Conservation (phyloP, 2,113 vertebrate genomes). For the Macrotis lagotis region DNA sequence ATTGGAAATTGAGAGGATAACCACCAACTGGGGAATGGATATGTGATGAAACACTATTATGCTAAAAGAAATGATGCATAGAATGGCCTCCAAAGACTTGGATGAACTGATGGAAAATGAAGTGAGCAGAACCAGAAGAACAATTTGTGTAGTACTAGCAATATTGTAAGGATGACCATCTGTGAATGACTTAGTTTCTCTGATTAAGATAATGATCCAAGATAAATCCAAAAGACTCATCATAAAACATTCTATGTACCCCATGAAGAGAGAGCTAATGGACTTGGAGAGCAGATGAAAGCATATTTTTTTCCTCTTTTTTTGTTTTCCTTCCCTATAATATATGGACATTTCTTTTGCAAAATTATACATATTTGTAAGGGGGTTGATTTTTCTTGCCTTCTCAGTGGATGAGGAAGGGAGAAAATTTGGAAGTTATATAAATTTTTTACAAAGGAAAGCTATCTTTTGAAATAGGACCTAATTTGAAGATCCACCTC, state of each 20-base stretch:
- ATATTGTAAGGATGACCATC: background rate
- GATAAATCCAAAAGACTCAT: background rate
- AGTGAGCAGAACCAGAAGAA: background rate
- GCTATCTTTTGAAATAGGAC: background rate
- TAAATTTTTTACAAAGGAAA: background rate
- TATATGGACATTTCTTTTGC: background rate
- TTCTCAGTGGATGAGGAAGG: background rate
- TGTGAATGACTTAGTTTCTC: background rate
- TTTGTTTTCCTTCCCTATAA: background rate
- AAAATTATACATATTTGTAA: background rate
- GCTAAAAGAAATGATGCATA: background rate
- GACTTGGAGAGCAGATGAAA: background rate
- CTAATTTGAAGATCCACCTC: background rate
- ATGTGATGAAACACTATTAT: background rate
- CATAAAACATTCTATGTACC: background rate
- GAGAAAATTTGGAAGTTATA: background rate
- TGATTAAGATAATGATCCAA: background rate
- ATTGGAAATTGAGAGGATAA: background rate
- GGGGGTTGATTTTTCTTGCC: background rate
- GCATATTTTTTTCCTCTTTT: background rate
- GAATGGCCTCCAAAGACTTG: background rate
- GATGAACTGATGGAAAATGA: background rate
- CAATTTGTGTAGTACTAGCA: background rate
- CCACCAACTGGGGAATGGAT: background rate
- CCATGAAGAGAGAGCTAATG: background rate